These are phyloP conservation scores for Riparia riparia DNA, from an alignment of 2,113 vertebrate genomes.

Conservation along the genomic window DNA sequence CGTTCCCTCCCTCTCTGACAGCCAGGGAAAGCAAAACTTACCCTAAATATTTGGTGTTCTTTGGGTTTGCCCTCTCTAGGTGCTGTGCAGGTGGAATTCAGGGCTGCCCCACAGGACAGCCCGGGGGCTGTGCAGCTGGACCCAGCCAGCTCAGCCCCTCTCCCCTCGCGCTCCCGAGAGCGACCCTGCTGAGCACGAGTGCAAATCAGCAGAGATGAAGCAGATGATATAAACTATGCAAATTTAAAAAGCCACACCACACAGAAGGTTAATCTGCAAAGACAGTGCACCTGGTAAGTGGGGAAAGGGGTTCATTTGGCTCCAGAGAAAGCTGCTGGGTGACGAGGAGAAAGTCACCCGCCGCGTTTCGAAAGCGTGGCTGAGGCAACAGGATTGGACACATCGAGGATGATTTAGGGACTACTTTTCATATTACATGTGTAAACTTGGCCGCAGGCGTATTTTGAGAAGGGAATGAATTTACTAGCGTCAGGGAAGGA, in stretches of 20 bases:
- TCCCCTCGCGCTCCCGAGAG: fast-evolving
- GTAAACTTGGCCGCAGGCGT: constrained; percentile 26
- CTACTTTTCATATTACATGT: background rate
- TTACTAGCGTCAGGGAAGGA: background rate
- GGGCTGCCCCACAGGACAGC: background rate
- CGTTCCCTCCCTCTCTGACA: background rate
- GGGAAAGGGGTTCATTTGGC: background rate
- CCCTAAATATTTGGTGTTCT: background rate
- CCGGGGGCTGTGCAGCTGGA: background rate
- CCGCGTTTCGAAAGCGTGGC: background rate
- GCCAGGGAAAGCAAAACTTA: background rate
- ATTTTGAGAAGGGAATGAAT: constrained; percentile 24
- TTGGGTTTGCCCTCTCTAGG: background rate
- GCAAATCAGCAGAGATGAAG: background rate
- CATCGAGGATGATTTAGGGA: constrained; percentile 9
- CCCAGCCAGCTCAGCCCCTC: fast-evolving
- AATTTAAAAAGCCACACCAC: constrained; percentile 14
- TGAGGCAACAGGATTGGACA: background rate
- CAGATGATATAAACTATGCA: background rate
- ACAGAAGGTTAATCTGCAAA: constrained; percentile 35
- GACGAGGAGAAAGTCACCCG: background rate
- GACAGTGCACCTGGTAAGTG: background rate
- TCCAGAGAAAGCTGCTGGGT: background rate
- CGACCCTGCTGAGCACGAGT: background rate
- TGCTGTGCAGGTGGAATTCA: background rate